These are phyloP conservation scores for Aphidius gifuensis DNA, from an alignment of 1,140 invertebrate species.

Conservation along the genomic window DNA sequence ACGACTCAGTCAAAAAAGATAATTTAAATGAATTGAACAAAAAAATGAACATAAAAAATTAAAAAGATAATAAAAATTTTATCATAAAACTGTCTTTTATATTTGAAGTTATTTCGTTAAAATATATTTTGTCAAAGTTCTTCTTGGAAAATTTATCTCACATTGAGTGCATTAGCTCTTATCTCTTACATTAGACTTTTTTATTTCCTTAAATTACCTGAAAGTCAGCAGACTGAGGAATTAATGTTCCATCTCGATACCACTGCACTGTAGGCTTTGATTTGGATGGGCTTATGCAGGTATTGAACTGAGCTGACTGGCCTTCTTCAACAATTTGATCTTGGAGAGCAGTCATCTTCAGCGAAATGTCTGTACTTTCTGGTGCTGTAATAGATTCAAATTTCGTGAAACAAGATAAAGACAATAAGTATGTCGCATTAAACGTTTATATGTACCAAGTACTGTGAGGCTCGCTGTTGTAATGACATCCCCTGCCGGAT, in stretches of 20 bases:
- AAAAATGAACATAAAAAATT: too few relatives aligned
- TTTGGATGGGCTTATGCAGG: conserved; percentile 72
- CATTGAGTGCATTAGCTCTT: too few relatives aligned
- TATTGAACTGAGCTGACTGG: conserved; percentile 83
- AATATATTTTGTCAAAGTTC: too few relatives aligned
- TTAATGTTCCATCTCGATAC: conserved; percentile 84
- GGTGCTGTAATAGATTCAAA: conserved; percentile 57
- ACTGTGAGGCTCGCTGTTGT: conserved; percentile 77
- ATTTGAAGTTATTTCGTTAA: too few relatives aligned
- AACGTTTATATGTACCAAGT: conserved; percentile 50
- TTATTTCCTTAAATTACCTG: conserved; percentile 62
- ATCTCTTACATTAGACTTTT: too few relatives aligned
- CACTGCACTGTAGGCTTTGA: conserved; percentile 83
- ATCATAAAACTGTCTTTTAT: too few relatives aligned
- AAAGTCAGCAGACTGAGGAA: conserved; percentile 87
- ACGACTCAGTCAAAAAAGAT: too few relatives aligned
- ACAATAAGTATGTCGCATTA: too few relatives aligned
- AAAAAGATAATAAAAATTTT: too few relatives aligned
- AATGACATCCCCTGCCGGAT: conserved; percentile 76
- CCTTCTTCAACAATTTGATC: conserved; percentile 83
- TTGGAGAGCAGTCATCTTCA: conserved; percentile 73
- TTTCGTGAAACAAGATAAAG: too few relatives aligned
- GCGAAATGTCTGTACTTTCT: conserved; percentile 72
- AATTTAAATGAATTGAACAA: too few relatives aligned
- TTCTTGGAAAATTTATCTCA: too few relatives aligned